Evolutionary conservation across 2,888 invertebrate genomes (phyloP).

Genomic region (Priocnemis perturbator): DNA sequence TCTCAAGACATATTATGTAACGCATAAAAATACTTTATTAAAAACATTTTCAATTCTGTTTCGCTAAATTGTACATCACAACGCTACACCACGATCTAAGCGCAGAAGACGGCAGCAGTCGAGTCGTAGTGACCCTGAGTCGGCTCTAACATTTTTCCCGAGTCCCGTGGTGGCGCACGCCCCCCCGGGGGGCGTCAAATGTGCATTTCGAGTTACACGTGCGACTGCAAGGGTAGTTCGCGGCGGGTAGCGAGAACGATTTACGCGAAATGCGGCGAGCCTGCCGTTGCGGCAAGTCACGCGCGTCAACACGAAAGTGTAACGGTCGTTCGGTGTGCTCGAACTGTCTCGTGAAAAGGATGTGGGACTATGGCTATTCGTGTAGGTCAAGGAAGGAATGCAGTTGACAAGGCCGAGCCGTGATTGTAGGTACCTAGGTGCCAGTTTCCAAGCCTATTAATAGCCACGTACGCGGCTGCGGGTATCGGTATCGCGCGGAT

Average conservation of each 20-base stretch:
- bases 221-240: slow-evolving; percentile 20
- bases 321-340: slow-evolving; percentile 51
- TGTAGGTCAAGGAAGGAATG: slow-evolving; percentile 75
- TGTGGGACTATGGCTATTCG: slow-evolving; percentile 62
- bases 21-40: too few relatives aligned
- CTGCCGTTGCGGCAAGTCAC: slow-evolving; percentile 11
- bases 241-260: slow-evolving; percentile 24
- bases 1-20: too few relatives aligned
- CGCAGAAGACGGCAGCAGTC: too few relatives aligned
- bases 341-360: slow-evolving; percentile 62
- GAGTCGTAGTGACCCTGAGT: neutral
- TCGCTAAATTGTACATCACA: too few relatives aligned
- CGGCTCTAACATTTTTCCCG: neutral
- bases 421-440: slow-evolving; percentile 59
- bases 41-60: too few relatives aligned
- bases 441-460: slow-evolving; percentile 58
- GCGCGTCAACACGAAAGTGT: slow-evolving; percentile 38
- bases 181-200: neutral
- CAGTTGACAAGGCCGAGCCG: slow-evolving; percentile 72
- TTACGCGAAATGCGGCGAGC: slow-evolving; percentile 23
- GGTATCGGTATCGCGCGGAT: slow-evolving; percentile 40
- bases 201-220: slow-evolving; percentile 7
- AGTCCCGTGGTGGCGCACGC: neutral
- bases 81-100: too few relatives aligned
- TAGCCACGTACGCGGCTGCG: slow-evolving; percentile 40